Evolutionary conservation across 2,888 invertebrate species (phyloP).

Genomic region (Drosophila fungiperda): DNA sequence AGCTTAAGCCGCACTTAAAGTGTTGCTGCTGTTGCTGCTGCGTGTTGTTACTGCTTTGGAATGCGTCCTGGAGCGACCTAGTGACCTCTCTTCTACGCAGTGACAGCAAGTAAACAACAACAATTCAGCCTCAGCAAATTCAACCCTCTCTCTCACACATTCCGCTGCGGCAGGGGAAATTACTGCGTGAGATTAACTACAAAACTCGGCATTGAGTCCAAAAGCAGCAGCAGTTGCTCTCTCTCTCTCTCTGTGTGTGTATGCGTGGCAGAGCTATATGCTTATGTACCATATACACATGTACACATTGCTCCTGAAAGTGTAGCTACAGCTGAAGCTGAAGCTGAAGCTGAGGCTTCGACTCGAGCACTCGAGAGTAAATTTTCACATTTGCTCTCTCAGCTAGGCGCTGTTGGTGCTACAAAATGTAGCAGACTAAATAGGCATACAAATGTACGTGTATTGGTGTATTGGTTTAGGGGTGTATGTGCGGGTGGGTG

Average conservation of each 20-base stretch:
- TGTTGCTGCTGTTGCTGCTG: slow-evolving; percentile 8
- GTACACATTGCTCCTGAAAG: slow-evolving; percentile 18
- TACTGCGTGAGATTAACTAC: slow-evolving; percentile 24
- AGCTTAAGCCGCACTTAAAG: slow-evolving; percentile 50
- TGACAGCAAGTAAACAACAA: slow-evolving; percentile 44
- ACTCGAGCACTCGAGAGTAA: slow-evolving; percentile 21
- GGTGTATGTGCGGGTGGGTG: slow-evolving; percentile 13
- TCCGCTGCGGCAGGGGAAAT: slow-evolving; percentile 32
- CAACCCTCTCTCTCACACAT: slow-evolving; percentile 48
- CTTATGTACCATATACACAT: slow-evolving; percentile 5
- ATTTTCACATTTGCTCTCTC: slow-evolving; percentile 28
- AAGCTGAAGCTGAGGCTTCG: slow-evolving; percentile 15
- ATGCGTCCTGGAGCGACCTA: slow-evolving; percentile 85
- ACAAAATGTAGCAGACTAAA: background rate
- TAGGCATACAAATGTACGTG: slow-evolving; percentile 7
- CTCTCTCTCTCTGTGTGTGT: slow-evolving; percentile 33
- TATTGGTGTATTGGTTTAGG: slow-evolving; percentile 6
- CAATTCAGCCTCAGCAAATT: slow-evolving; percentile 29
- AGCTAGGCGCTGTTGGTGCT: slow-evolving; percentile 20
- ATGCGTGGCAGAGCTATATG: slow-evolving; percentile 19
- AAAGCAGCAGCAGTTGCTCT: slow-evolving; percentile 6
- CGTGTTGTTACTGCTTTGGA: slow-evolving; percentile 47
- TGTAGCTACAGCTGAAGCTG: background rate
- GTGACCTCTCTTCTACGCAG: slow-evolving; percentile 81
- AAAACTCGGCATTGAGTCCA: slow-evolving; percentile 15